Evolutionary conservation across 2,888 invertebrate genomes (phyloP), one percentile per base, ranked within the genome.

Genomic region (Altica lythri): DNA sequence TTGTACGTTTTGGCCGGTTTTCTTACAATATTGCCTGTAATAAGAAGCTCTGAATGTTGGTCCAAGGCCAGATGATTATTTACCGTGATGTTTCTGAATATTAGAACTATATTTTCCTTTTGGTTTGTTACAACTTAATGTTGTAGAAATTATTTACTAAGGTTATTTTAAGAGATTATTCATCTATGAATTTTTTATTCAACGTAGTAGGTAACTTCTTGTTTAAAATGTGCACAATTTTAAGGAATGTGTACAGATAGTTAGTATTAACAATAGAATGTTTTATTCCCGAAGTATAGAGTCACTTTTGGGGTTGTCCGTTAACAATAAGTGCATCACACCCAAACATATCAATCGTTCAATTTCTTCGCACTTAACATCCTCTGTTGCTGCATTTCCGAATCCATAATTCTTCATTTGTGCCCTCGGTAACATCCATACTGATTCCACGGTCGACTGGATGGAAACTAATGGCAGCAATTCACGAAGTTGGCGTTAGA

Each of bases 361-460:
- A 59, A 57, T 58, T 56, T 57, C 65, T 62, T 63, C 61, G 67
- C 73, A 71, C 71, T 72, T 72, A 72, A 67, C 70, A 68, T 68
- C 69, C 68, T 69, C 66, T 71, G 67, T 67, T 66, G 52, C 60
- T 62, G 68, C 64, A 67, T 72, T 71, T 71, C 68, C 69, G 68
- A 64, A 70, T 69, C 73, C 72, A 75, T 75, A 75, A 73, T 68
- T 75, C 75, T 75, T 75, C 74, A 75, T 75, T 75, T 75, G 70
- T 69, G 64, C 65, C 64, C 61, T 56, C 58, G 56, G 57, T 55
- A 57, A 55, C 67, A 67, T 67, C 64, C 67, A 67, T 69, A 69
- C 67, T 69, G 69, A 68, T 68, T 68, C 60, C 63, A 59, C 59
- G 65, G 64, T 48, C 63, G 62, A 60, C 64, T 65, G 71, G 74